A percentile compares a stretch with the other conserved stretches of the same genome.
These are phyloP conservation scores for Echinarachnius parma DNA, from an alignment of 53 echinoderm and acorn worm genomes.

Conservation along the genomic window DNA sequence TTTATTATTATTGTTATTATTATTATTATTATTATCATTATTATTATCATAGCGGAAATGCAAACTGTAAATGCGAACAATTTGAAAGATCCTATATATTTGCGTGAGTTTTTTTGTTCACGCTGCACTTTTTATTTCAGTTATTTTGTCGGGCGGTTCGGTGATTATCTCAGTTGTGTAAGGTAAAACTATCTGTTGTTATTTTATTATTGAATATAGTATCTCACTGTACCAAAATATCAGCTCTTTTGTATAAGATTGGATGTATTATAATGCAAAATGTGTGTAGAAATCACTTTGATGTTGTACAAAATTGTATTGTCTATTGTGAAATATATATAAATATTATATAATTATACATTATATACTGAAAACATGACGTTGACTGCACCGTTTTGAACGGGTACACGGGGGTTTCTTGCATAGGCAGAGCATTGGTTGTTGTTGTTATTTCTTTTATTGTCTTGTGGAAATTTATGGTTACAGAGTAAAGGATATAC, in stretches of 20 bases:
- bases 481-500: slow-evolving; percentile 15
- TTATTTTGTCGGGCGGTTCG: no score
- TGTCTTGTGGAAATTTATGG: slow-evolving; percentile 21
- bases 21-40: no score
- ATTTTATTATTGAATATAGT: slow-evolving; percentile 24
- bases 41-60: no score
- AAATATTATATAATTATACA: slow-evolving; percentile 8
- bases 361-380: no score
- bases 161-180: no score
- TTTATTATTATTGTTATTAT: no score
- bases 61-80: no score
- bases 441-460: slow-evolving; percentile 8
- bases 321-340: slow-evolving; percentile 44
- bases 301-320: slow-evolving; percentile 49
- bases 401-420: slow-evolving; percentile 23
- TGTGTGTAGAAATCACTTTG: slow-evolving; percentile 26
- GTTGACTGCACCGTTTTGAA: slow-evolving; percentile 33
- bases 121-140: no score
- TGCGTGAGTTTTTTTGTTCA: no score
- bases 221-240: slow-evolving; percentile 21
- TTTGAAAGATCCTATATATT: no score
- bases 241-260: slow-evolving; percentile 7
- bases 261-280: slow-evolving; percentile 33
- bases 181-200: no score
- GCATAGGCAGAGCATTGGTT: slow-evolving; percentile 14